Base-by-base conservation (phyloP, 2,888 invertebrate species). In the Anthophora plumipes region DNA sequence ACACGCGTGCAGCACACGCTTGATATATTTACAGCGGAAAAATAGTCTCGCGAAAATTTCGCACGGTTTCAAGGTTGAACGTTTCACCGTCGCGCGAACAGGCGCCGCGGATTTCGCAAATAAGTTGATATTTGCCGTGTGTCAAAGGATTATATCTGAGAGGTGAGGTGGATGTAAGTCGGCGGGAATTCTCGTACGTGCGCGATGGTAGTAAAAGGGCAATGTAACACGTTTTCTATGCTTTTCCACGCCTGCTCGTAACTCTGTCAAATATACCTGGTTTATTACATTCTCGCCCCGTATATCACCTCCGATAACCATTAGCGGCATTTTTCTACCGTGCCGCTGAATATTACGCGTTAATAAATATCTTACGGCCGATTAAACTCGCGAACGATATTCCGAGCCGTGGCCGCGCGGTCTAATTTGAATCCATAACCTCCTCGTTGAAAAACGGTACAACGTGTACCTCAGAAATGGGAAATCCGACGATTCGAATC, bases 231-330 rank as follows among this genome's bases (percentile, higher is more conserved):
- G 70, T 48, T 60, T 66, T 41, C 66, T 50, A 46, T 39, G 71
- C 55, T 63, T 77, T 31, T 31, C 55, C 67, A 39, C 46, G 57
- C 46, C 50, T 20, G 63, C 80, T 80, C 80, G 80, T 82, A 76
- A 82, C 66, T 73, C 63, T 68, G 61, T 61, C 70, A 75, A 72
- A 80, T 80, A 73, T 67, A 61, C 57, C 57, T 69, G 69, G 54
- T 83, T 76, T 80, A 83, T 82, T 77, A 70, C 63, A 25, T 60
- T 54, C 48, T 70, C 39, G 50, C 46, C 43, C 41, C 69, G 39
- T 70, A 70, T 64, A 67, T 59, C 41, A 66, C 14, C 46, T 48
- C 46, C 64, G 78, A 70, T 76, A 70, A 76, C 78, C 76, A 79
- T 76, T 79, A 79, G 14, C 46, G 25, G 11, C 52, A 64, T 64